Percentiles rank a stretch among this genome's conserved stretches.
These are phyloP conservation scores for Spinus pinus DNA, from an alignment of 2,797 vertebrate genomes.

Conservation along the genomic window DNA sequence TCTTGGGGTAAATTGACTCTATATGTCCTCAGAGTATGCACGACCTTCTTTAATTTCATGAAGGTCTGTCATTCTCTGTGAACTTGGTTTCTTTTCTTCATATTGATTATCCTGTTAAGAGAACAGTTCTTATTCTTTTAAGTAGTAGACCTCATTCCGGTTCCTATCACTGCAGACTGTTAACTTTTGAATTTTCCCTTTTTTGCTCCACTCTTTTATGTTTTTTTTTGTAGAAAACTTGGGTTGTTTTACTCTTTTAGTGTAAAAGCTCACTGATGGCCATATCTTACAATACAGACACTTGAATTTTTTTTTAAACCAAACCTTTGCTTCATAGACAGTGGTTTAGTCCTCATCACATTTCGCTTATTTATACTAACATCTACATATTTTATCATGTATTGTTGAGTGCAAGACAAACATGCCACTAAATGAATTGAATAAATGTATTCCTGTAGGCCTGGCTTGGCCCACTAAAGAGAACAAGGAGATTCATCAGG, in stretches of 20 bases:
- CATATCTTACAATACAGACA: rapidly evolving
- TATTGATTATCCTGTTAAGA: background rate
- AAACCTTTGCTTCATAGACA: background rate
- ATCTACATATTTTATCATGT: background rate
- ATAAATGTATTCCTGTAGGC: background rate
- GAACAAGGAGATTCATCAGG: background rate
- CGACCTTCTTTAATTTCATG: background rate
- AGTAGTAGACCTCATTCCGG: background rate
- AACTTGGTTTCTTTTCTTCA: background rate
- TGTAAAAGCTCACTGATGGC: background rate
- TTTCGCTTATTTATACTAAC: background rate
- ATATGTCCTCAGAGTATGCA: background rate
- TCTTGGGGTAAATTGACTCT: background rate
- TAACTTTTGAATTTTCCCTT: background rate
- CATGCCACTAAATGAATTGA: background rate
- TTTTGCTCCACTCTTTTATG: background rate
- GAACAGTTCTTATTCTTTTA: background rate
- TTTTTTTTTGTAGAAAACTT: background rate
- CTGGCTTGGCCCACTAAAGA: background rate
- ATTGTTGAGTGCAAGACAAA: background rate
- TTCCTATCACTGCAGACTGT: background rate
- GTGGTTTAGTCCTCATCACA: background rate
- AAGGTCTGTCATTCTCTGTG: background rate
- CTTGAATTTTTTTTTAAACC: background rate
- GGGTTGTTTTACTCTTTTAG: background rate